A percentile compares a stretch with the other conserved stretches of the same genome.
phyloP scores from a whole-genome alignment of 37 sponge, comb jelly and placozoan species.

The Oscarella lobularis region DNA sequence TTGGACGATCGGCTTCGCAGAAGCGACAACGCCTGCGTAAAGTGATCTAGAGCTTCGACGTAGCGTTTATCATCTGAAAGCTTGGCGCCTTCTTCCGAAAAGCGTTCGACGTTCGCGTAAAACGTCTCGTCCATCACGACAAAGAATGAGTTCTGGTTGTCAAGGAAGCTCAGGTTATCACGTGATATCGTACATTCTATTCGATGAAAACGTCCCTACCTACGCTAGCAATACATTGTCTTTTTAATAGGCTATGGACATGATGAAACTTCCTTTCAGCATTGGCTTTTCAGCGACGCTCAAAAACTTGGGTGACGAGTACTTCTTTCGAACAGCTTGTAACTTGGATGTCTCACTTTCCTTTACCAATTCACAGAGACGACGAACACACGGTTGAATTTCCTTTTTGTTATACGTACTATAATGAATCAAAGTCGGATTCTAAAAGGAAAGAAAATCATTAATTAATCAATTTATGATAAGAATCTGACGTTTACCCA shows the following conservation, averaged over 20 bases:
- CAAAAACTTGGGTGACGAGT: slow-evolving; percentile 66
- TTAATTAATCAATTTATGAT: neutral
- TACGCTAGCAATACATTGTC: no score
- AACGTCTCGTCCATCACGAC: no score
- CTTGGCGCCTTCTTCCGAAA: neutral
- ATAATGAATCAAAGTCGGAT: slow-evolving; percentile 55
- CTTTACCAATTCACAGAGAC: slow-evolving; percentile 51
- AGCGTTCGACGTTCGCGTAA: neutral
- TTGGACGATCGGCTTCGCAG: neutral
- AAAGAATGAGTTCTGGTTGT: no score
- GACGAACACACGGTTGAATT: slow-evolving; percentile 41
- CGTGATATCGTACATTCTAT: no score
- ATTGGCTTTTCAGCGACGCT: slow-evolving; percentile 32
- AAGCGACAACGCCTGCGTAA: neutral
- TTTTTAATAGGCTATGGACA: neutral
- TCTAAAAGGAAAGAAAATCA: slow-evolving; percentile 16
- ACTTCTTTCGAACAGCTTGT: slow-evolving; percentile 87
- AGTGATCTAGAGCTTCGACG: neutral
- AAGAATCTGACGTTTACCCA: neutral
- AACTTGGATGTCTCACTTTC: slow-evolving; percentile 59
- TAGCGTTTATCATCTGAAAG: neutral
- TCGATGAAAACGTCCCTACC: no score
- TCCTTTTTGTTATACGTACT: slow-evolving; percentile 52
- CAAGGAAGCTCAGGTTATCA: no score
- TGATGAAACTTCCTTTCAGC: slow-evolving; percentile 8